These are phyloP conservation scores for Cuculus canorus DNA, from an alignment of 2,797 vertebrate genomes.

Conservation along the genomic window DNA sequence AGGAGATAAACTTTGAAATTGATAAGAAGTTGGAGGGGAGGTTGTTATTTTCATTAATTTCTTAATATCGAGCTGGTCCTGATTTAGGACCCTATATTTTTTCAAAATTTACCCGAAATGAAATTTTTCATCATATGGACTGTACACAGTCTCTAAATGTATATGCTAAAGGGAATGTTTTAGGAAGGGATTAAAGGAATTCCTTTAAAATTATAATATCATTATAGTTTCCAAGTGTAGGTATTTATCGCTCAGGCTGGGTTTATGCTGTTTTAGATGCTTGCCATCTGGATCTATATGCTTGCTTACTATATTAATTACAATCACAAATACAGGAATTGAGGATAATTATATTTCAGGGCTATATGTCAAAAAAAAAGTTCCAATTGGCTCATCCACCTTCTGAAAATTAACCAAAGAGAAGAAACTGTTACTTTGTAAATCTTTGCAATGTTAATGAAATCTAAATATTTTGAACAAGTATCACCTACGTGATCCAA, in stretches of 20 bases:
- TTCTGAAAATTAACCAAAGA: background rate
- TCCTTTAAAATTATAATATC: background rate
- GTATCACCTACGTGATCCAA: background rate
- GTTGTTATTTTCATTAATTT: background rate
- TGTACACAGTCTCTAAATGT: background rate
- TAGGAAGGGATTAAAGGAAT: background rate
- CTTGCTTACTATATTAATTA: background rate
- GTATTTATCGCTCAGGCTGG: background rate
- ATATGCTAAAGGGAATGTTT: fast-evolving
- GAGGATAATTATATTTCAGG: background rate
- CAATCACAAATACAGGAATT: background rate
- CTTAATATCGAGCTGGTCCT: background rate
- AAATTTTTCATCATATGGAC: background rate
- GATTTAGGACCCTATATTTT: background rate
- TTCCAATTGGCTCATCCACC: background rate
- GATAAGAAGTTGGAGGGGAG: background rate
- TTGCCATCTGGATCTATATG: background rate
- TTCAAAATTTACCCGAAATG: background rate
- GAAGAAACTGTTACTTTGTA: background rate
- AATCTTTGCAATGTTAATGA: background rate
- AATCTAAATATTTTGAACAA: background rate
- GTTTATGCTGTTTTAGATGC: background rate
- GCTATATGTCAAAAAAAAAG: background rate
- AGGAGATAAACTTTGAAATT: background rate
- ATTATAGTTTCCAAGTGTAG: background rate